phyloP scores from a whole-genome alignment of 2,113 vertebrate species.

The Corythoichthys intestinalis region DNA sequence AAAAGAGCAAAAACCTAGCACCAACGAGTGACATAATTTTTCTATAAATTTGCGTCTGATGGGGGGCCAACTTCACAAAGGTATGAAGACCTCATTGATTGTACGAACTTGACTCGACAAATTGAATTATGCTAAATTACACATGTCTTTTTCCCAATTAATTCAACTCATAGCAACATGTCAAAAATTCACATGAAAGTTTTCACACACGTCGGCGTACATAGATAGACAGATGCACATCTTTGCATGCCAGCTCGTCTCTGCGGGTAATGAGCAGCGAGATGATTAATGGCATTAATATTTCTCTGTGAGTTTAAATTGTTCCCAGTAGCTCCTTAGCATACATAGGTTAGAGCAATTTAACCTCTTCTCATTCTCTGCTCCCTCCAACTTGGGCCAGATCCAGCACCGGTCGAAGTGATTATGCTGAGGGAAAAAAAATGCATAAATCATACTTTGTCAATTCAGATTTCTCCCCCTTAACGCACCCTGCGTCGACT shows the following conservation, averaged over 20 bases:
- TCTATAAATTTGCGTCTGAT: no score
- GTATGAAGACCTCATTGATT: neutral
- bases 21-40: no score
- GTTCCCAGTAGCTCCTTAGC: constrained; percentile 44
- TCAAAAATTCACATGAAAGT: neutral
- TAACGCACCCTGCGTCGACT: constrained; percentile 11
- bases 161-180: neutral
- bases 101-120: neutral
- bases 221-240: constrained; percentile 8
- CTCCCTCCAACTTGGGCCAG: constrained; percentile 34
- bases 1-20: no score
- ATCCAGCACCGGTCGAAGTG: constrained; percentile 40
- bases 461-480: constrained; percentile 36
- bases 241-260: constrained; percentile 5
- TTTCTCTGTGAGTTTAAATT: constrained; percentile 55
- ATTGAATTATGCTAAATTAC: neutral
- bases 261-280: constrained; percentile 13
- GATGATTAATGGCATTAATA: constrained; percentile 66
- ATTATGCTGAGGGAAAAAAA: constrained; percentile 42
- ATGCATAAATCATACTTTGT: constrained; percentile 72
- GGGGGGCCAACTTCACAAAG: neutral
- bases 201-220: neutral
- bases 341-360: constrained; percentile 61
- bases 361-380: constrained; percentile 57
- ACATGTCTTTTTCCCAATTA: neutral